A percentile compares a stretch with the other conserved stretches of the same genome.
phyloP scores from a whole-genome alignment of 2,888 invertebrate species.

The Andrena marginata region DNA sequence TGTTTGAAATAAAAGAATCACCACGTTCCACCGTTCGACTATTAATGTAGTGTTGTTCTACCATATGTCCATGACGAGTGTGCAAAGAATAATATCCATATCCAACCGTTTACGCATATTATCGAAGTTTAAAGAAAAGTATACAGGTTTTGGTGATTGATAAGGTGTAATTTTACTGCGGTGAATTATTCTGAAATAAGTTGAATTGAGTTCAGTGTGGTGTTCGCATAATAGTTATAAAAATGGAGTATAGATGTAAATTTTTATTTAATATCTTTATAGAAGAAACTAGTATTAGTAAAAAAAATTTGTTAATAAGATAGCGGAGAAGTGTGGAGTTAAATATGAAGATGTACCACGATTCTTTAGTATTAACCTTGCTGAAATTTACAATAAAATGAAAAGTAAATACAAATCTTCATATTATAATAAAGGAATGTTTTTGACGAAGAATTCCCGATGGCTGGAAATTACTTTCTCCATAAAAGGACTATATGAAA shows the following conservation, averaged over 20 bases:
- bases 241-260: not conserved
- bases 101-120: too few species aligned
- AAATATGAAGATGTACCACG: not conserved
- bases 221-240: too few species aligned
- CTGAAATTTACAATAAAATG: not conserved
- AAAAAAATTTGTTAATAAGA: not conserved
- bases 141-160: too few species aligned
- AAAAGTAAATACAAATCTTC: not conserved
- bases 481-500: not conserved
- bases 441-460: not conserved
- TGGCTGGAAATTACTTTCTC: slow-evolving; percentile 1
- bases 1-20: too few species aligned
- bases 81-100: too few species aligned
- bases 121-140: too few species aligned
- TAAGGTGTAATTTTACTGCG: too few species aligned
- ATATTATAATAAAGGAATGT: not conserved
- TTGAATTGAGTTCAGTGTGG: too few species aligned
- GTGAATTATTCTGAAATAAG: too few species aligned
- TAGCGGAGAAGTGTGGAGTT: not conserved
- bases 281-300: not conserved
- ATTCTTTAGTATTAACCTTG: slow-evolving; percentile 6
- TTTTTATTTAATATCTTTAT: slow-evolving; percentile 3
- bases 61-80: too few species aligned
- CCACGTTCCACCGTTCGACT: too few species aligned
- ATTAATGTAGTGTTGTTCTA: too few species aligned